Conservation (phyloP, 1,140 invertebrate genomes). For the Ericerus pela region DNA sequence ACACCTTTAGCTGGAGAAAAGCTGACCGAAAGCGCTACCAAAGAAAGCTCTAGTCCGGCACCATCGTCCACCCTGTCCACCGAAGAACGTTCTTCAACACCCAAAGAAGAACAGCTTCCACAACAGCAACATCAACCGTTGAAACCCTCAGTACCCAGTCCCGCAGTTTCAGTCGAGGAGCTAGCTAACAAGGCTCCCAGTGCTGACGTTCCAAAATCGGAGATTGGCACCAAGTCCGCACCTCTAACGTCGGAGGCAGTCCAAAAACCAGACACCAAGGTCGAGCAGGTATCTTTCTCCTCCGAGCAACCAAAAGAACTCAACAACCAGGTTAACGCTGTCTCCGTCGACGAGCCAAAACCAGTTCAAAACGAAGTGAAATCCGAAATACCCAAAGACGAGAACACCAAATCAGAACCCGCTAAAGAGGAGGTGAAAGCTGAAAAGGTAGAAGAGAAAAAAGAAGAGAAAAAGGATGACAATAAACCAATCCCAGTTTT, state of each 20-base stretch:
- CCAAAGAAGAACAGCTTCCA: background rate
- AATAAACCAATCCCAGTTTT: constrained; percentile 8
- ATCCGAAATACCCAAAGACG: constrained; percentile 4
- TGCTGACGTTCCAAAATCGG: background rate
- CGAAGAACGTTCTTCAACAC: background rate
- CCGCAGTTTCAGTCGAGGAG: background rate
- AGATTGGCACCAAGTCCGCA: background rate
- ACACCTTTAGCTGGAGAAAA: background rate
- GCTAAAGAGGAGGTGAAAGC: background rate
- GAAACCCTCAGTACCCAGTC: background rate
- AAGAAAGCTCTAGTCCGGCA: background rate
- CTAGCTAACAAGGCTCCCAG: background rate
- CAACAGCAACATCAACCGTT: background rate
- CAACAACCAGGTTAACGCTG: constrained; percentile 13
- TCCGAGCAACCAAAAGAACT: constrained; percentile 7
- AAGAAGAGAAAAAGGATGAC: constrained; percentile 13
- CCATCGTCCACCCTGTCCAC: background rate
- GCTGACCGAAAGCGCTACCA: background rate
- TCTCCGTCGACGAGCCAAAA: background rate
- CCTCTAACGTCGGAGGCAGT: background rate
- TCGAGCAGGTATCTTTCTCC: background rate
- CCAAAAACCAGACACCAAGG: constrained; percentile 1
- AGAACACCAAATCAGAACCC: constrained; percentile 8
- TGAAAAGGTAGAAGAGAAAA: constrained; percentile 1
- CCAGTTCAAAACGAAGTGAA: constrained; percentile 7